Evolutionary conservation across 2,113 vertebrate species (phyloP), one percentile per base, ranked within the genome.

Genomic region (Fukomys damarensis): DNA sequence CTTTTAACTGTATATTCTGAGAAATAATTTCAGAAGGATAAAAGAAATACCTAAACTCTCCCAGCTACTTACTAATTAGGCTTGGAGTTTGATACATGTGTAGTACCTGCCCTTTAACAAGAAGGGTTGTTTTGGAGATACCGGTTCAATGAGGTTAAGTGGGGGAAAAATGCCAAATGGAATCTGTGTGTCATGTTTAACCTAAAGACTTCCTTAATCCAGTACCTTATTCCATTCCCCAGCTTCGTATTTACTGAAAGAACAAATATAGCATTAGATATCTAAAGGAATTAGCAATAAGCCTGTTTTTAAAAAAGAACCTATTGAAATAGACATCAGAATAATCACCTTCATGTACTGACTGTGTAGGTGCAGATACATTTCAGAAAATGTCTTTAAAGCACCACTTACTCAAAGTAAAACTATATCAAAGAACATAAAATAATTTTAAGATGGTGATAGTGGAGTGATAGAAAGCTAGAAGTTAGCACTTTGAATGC

Each of bases 1-100:
- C n/a, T n/a, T n/a, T n/a, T n/a, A n/a, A n/a, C n/a, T n/a, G n/a
- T n/a, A n/a, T n/a, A n/a, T n/a, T n/a, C n/a, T n/a, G 32, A 14
- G 72, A 89, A 74, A 63, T 92, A 92, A 79, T 91, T 96, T 97
- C 28, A 91, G 74, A 97, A 95, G 92, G 41, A 58, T 49, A 89
- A 56, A 16, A 96, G 77, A 89, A 77, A 72, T 87, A 80, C 76
- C 89, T 56, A 91, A 86, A 94, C 32, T 90, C 58, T 92, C 26
- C 79, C 46, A 93, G 41, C 28, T 95, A 46, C 20, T 61, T 79
- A 13, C 20, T 74, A 83, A 24, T 91, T 89, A 92, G 46, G 43
- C 52, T 58, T 20, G 19, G 52, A 96, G 32, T 12, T 49, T 76
- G n/a, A 81, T 84, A 38, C 3, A 41, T 52, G 32, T 93, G 9